phyloP scores from a whole-genome alignment of 2,113 vertebrate genomes.

The Ailurus styani region DNA sequence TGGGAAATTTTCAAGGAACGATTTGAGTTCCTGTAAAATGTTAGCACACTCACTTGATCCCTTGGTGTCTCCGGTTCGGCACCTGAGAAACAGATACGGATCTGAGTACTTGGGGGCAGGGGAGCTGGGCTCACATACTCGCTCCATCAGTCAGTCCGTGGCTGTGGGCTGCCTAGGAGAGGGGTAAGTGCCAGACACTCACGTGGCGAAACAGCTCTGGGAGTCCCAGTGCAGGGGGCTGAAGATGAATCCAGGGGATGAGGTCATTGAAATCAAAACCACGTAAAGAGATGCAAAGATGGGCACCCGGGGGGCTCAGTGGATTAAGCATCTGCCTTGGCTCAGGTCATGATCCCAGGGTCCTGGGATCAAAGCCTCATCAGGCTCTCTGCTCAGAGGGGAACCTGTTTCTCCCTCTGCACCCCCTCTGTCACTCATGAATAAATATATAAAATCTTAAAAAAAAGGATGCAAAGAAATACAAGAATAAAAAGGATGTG shows the following conservation, averaged over 20 bases:
- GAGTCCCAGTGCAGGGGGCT: neutral
- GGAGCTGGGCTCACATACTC: neutral
- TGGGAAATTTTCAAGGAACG: constrained; percentile 1
- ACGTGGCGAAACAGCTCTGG: neutral
- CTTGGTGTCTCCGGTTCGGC: neutral
- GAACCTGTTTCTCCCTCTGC: neutral
- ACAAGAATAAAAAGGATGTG: neutral
- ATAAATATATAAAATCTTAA: neutral
- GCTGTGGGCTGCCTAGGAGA: neutral
- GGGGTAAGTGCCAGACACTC: neutral
- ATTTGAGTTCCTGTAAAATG: neutral
- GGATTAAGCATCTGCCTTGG: neutral
- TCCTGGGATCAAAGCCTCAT: neutral
- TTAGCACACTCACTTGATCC: neutral
- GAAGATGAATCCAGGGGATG: neutral
- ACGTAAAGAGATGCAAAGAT: neutral
- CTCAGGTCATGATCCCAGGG: neutral
- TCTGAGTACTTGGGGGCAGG: neutral
- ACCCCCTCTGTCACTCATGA: neutral
- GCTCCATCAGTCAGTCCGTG: neutral
- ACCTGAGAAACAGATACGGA: neutral
- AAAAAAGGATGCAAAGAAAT: neutral
- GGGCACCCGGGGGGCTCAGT: neutral
- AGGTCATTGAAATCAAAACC: neutral
- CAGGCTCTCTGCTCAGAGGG: neutral